A percentile compares a stretch with the other conserved stretches of the same genome.
Evolutionary conservation across 2,888 invertebrate species (phyloP).

Genomic region (Platycheirus albimanus): DNA sequence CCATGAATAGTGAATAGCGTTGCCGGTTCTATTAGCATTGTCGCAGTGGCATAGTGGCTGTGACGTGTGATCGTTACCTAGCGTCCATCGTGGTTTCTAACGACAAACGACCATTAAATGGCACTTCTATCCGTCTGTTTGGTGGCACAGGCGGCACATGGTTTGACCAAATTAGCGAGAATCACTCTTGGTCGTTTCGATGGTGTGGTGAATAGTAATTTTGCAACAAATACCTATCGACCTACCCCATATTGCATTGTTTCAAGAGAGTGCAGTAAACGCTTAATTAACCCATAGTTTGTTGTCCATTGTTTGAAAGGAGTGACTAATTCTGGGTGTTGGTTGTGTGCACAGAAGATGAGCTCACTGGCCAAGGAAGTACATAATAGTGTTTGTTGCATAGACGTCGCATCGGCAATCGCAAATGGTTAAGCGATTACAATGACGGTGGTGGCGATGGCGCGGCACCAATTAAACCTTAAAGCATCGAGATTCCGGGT

Average conservation of each 20-base stretch:
- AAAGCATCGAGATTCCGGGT: slow-evolving; percentile 31
- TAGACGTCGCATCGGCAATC: slow-evolving; percentile 11
- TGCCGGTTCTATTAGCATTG: not conserved
- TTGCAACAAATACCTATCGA: slow-evolving; percentile 43
- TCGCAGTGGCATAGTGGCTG: slow-evolving; percentile 3
- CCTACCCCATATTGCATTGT: too few relatives aligned
- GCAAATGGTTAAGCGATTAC: slow-evolving; percentile 56
- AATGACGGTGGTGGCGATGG: slow-evolving; percentile 44
- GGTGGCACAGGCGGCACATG: slow-evolving; percentile 20
- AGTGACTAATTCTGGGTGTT: slow-evolving; percentile 18
- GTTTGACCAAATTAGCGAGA: slow-evolving; percentile 55
- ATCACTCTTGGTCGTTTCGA: slow-evolving; percentile 26
- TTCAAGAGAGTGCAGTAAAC: slow-evolving; percentile 51
- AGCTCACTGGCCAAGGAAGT: slow-evolving; percentile 37
- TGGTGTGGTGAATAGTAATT: slow-evolving; percentile 66
- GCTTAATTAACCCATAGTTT: slow-evolving; percentile 58
- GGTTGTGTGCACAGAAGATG: too few relatives aligned
- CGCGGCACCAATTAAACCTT: slow-evolving; percentile 46
- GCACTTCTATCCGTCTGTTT: not conserved
- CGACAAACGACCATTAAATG: not conserved
- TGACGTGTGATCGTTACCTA: slow-evolving; percentile 20
- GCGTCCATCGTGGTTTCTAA: slow-evolving; percentile 15
- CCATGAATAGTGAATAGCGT: slow-evolving; percentile 7
- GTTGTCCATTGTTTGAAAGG: slow-evolving; percentile 36
- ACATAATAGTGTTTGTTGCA: too few relatives aligned